phyloP scores from a whole-genome alignment of 2,113 vertebrate genomes.

The Lamprotornis superbus region DNA sequence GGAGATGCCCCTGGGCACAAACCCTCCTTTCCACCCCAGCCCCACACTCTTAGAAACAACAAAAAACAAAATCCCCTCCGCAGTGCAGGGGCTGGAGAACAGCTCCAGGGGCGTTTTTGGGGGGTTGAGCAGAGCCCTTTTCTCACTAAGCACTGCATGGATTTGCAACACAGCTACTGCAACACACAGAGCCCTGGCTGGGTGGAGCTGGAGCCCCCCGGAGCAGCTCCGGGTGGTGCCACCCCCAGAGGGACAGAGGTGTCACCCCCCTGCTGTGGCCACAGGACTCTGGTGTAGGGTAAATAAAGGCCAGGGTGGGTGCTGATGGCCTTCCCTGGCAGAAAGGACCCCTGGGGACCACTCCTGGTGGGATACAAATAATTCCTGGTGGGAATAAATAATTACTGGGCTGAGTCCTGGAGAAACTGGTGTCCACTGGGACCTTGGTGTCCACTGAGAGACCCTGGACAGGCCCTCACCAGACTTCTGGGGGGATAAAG shows the following conservation, averaged over 20 bases:
- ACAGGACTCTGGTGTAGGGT: fast-evolving
- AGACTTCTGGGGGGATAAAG: neutral
- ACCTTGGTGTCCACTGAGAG: neutral
- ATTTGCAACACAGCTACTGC: neutral
- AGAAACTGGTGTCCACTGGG: neutral
- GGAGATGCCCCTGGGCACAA: fast-evolving
- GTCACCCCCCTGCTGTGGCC: neutral
- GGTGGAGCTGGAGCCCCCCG: fast-evolving
- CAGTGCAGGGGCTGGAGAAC: neutral
- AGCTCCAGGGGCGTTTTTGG: neutral
- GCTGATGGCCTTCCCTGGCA: neutral
- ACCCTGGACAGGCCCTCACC: neutral
- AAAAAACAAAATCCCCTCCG: fast-evolving
- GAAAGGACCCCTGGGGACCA: neutral
- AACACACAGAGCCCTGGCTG: conserved; percentile 38
- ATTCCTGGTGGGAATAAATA: neutral
- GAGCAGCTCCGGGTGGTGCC: neutral
- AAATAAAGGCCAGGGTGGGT: neutral
- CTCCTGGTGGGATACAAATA: neutral
- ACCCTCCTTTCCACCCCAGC: neutral
- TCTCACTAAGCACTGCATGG: neutral
- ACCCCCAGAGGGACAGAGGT: neutral
- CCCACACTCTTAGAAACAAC: too few species aligned
- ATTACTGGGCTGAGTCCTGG: neutral
- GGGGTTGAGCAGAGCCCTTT: neutral